These are phyloP conservation scores for Champsocephalus esox DNA, from an alignment of 2,797 vertebrate genomes.

Conservation along the genomic window DNA sequence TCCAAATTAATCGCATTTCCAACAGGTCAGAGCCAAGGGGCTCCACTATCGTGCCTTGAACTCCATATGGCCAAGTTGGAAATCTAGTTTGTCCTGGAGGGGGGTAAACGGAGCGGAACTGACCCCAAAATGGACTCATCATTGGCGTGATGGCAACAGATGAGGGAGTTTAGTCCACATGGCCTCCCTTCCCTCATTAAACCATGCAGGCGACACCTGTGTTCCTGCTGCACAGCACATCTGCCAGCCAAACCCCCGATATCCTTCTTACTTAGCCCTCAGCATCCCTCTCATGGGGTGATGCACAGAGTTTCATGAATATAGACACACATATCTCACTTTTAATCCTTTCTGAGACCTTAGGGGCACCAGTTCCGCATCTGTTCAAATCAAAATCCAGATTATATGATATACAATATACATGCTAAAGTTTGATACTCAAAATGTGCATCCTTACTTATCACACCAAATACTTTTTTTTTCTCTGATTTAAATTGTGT, in stretches of 20 bases:
- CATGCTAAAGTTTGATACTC: conserved; percentile 3
- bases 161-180: conserved; percentile 82
- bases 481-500: background rate
- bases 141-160: conserved; percentile 82
- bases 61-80: conserved; percentile 65
- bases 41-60: conserved; percentile 32
- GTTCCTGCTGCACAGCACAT: conserved; percentile 80
- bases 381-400: conserved; percentile 24
- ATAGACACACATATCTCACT: conserved; percentile 41
- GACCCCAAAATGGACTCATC: conserved; percentile 82
- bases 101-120: conserved; percentile 72
- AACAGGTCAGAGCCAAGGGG: conserved; percentile 55
- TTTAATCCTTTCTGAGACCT: conserved; percentile 41
- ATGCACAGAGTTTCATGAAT: conserved; percentile 59
- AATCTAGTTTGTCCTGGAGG: conserved; percentile 57
- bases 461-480: background rate
- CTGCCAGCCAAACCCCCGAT: conserved; percentile 69
- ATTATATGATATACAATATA: conserved; percentile 17
- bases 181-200: conserved; percentile 80
- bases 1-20: background rate
- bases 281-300: conserved; percentile 43
- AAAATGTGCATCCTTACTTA: background rate
- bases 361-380: conserved; percentile 7
- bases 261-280: conserved; percentile 42
- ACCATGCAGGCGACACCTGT: conserved; percentile 75